phyloP scores from a whole-genome alignment of 2,888 invertebrate species.

The Andrena hattorfiana region DNA sequence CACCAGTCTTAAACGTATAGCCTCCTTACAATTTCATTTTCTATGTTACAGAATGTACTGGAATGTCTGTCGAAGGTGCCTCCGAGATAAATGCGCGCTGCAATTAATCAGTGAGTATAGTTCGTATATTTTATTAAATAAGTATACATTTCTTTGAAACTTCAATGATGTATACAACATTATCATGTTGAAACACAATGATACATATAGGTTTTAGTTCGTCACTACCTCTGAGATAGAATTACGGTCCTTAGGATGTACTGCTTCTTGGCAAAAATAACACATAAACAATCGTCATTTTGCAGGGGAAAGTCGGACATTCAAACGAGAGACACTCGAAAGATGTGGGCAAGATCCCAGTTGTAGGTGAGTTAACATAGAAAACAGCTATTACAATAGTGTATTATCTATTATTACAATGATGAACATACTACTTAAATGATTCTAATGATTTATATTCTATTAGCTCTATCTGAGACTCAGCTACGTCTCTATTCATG shows the following conservation, averaged over 20 bases:
- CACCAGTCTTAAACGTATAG: no score
- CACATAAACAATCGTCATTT: not conserved
- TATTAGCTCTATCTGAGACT: constrained; percentile 82
- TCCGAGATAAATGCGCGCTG: not conserved
- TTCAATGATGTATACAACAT: constrained; percentile 69
- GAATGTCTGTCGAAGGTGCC: no score
- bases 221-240: constrained; percentile 82
- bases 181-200: constrained; percentile 68
- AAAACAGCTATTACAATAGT: not conserved
- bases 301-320: constrained; percentile 22
- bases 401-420: not conserved
- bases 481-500: not conserved
- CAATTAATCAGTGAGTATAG: constrained; percentile 19
- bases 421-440: constrained; percentile 49
- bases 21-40: not conserved
- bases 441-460: constrained; percentile 76
- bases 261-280: not conserved
- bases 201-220: constrained; percentile 76
- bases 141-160: not conserved
- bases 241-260: not conserved
- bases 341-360: not conserved
- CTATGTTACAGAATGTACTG: not conserved
- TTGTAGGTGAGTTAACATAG: constrained; percentile 19
- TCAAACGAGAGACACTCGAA: not conserved
- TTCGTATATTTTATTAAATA: not conserved